Evolutionary conservation across 2,888 invertebrate genomes (phyloP).

Genomic region (Meteorus cinctellus): DNA sequence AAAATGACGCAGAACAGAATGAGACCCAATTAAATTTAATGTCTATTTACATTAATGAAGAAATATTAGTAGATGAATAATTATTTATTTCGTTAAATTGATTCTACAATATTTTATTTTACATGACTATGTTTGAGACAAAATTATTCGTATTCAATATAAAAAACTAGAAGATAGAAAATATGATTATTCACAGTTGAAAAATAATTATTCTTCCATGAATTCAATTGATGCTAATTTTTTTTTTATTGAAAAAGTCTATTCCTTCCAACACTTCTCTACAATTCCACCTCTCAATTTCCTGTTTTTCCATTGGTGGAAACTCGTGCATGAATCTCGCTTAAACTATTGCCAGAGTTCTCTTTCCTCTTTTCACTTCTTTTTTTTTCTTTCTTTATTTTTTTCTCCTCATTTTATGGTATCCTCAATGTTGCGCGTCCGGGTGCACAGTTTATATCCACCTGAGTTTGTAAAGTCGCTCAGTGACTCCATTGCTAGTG

Average conservation of each 20-base stretch:
- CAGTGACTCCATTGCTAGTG: conserved; percentile 55
- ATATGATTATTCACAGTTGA: no score
- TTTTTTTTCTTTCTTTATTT: not conserved
- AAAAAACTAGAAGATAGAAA: no score
- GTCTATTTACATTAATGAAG: not conserved
- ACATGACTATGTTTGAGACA: no score
- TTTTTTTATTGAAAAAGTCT: no score
- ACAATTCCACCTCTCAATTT: not conserved
- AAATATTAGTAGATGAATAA: not conserved
- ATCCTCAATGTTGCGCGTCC: not conserved
- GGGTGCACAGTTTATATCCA: conserved; percentile 38
- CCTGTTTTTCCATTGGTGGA: not conserved
- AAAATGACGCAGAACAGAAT: not conserved
- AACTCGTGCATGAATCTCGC: not conserved
- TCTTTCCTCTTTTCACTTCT: not conserved
- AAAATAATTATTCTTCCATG: no score
- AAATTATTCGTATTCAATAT: no score
- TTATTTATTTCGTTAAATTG: not conserved
- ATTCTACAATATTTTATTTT: no score
- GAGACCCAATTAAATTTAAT: not conserved
- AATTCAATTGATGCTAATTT: no score
- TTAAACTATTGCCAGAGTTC: not conserved
- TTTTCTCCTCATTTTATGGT: not conserved
- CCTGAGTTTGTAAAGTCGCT: conserved; percentile 59
- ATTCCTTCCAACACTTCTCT: not conserved